Evolutionary conservation across 2,113 vertebrate genomes (phyloP).

Genomic region (Mustela nigripes): DNA sequence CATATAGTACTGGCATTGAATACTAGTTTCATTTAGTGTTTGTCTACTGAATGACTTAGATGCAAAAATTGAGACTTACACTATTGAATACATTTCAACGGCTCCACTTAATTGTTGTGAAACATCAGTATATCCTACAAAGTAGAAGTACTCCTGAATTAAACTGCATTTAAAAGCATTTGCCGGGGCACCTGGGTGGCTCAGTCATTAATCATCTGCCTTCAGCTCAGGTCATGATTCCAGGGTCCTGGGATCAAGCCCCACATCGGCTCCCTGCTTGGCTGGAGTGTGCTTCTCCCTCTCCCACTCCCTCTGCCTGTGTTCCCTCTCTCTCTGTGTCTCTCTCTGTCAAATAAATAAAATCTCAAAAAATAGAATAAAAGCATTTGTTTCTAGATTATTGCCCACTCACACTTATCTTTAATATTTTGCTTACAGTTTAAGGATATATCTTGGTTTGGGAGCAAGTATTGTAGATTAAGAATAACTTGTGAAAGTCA

Average conservation of each 20-base stretch:
- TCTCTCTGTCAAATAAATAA: no score
- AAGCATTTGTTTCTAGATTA: constrained; percentile 39
- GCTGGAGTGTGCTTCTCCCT: no score
- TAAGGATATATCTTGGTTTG: constrained; percentile 24
- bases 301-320: no score
- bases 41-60: background rate
- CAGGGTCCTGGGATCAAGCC: no score
- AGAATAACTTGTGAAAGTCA: constrained; percentile 10
- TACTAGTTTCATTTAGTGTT: background rate
- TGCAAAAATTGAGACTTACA: background rate
- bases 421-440: constrained; percentile 29
- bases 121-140: background rate
- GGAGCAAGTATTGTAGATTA: background rate
- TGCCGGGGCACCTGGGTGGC: background rate
- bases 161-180: constrained; percentile 10
- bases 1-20: background rate
- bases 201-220: no score
- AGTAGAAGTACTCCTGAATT: constrained; percentile 15
- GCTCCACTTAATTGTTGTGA: background rate
- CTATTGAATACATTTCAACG: background rate
- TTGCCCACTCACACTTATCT: background rate
- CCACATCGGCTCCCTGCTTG: no score
- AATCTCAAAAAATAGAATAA: background rate
- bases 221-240: no score
- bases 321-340: no score